These are phyloP conservation scores for Papilio polyxenes DNA, from an alignment of 1,140 invertebrate species.

Conservation along the genomic window DNA sequence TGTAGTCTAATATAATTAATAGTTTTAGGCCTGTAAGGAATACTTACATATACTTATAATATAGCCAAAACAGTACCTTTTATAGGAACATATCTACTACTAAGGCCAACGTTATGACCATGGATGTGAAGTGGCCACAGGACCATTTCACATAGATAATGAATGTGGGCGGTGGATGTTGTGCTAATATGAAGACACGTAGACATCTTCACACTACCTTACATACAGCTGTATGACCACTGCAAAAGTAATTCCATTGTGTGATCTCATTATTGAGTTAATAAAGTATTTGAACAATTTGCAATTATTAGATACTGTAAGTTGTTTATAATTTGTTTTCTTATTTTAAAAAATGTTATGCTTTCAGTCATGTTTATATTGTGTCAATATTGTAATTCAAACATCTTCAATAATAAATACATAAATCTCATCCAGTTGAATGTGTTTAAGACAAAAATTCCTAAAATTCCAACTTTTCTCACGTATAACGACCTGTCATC, in stretches of 20 bases:
- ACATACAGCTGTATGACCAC: neutral
- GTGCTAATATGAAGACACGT: neutral
- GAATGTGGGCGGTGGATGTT: neutral
- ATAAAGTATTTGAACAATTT: too few species aligned
- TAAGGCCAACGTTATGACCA: neutral
- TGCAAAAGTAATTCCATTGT: neutral
- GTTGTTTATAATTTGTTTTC: neutral
- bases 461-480: neutral
- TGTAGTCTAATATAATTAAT: neutral
- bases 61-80: neutral
- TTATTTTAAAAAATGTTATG: neutral
- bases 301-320: neutral
- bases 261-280: neutral
- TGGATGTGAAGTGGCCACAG: neutral
- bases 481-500: neutral
- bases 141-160: slow-evolving; percentile 4
- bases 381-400: neutral
- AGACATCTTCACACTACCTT: neutral
- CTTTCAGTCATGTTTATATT: neutral
- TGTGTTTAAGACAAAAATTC: neutral
- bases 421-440: neutral
- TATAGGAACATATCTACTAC: neutral
- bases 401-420: neutral
- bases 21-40: too few species aligned
- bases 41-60: too few species aligned